Base-by-base conservation (phyloP, 2,888 invertebrate species). In the Anagyrus pseudococci region DNA sequence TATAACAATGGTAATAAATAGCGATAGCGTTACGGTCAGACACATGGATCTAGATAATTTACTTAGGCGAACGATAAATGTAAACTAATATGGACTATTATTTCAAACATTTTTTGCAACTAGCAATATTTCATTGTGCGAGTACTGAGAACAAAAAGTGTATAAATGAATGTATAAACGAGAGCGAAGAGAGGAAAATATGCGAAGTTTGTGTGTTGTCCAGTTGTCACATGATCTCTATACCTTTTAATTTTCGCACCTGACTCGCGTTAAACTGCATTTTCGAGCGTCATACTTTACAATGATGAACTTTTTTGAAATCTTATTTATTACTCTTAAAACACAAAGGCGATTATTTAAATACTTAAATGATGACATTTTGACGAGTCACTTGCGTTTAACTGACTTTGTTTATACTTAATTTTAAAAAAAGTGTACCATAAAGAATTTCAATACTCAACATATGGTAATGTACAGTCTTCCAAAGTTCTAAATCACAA, bases 131-230 rank as follows among this genome's bases (percentile, higher is more conserved):
- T 19, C 6, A 25, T 41, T 56, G 44, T 37, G 29, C 26, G 29
- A 44, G 26, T n/a, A n/a, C 26, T 19, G 4, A 50, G 10, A 63
- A n/a, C n/a, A 17, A 49, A 46, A 40, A 23, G 25, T 20, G 22
- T 64, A 40, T 64, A 61, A 57, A 64, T 64, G 57, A 64, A 49
- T 64, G 58, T 64, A 64, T 43, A 61, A 49, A 64, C 1, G 41
- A 40, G 49, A 41, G n/a, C n/a, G 8, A 41, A 47, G 47, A 52
- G 33, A 56, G n/a, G n/a, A n/a, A n/a, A 29, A 48, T 20, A 48
- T 23, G 53, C 49, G 15, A 59, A 54, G 2, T 26, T 49, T 25
- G 26, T 22, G 25, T 29, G 44, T 50, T 64, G 25, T 46, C 44
- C 52, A 56, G 29, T 22, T 49, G 47, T 55, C 50, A 40, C 29